These are phyloP conservation scores for Circaetus gallicus DNA, from an alignment of 2,113 vertebrate genomes.

Conservation along the genomic window DNA sequence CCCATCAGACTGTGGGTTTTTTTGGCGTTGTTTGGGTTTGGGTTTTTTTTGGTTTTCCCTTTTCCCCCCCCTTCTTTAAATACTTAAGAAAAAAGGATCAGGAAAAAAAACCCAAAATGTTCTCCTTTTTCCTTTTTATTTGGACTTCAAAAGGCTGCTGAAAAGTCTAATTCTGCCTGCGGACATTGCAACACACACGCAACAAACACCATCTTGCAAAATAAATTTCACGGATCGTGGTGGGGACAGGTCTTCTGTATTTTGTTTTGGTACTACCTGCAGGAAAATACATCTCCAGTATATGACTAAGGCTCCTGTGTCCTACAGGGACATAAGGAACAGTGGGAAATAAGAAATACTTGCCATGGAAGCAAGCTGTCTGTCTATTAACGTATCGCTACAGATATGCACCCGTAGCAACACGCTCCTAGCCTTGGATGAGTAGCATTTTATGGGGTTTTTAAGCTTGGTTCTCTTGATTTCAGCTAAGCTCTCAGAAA, in stretches of 20 bases:
- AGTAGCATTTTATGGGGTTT: neutral
- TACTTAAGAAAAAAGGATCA: neutral
- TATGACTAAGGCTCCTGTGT: neutral
- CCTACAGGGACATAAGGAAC: neutral
- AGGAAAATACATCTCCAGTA: neutral
- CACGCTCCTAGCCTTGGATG: neutral
- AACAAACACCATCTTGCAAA: neutral
- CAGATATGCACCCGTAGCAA: neutral
- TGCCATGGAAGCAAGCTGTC: neutral
- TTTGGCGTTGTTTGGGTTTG: neutral
- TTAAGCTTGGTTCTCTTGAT: neutral
- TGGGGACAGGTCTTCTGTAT: neutral
- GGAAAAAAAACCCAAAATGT: accelerated
- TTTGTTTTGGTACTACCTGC: neutral
- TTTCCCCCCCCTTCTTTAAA: neutral
- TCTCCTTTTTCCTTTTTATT: neutral
- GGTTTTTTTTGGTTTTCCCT: neutral
- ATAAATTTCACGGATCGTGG: neutral
- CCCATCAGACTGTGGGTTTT: accelerated
- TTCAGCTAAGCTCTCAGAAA: neutral
- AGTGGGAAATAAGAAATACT: neutral
- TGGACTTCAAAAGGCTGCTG: neutral
- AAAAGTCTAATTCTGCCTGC: neutral
- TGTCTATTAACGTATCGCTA: neutral
- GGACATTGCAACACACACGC: too few relatives aligned